Evolutionary conservation across 1,140 invertebrate genomes (phyloP).

Genomic region (Kradibia gibbosae): DNA sequence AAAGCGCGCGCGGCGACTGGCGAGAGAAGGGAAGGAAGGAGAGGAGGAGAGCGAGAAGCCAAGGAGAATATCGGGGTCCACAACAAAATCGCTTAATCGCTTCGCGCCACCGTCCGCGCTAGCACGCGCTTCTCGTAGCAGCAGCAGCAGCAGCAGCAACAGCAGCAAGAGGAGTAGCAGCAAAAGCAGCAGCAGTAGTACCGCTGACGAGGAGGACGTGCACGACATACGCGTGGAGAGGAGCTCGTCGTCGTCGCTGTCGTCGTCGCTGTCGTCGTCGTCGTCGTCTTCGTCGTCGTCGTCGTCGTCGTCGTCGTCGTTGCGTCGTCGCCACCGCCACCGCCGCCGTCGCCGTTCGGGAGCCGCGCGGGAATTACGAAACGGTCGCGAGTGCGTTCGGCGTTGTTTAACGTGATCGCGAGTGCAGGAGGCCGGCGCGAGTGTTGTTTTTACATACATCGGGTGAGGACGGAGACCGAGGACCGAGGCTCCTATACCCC

Average conservation of each 20-base stretch:
- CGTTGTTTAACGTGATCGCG: no score
- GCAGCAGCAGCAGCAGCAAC: background rate
- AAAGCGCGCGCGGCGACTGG: slow-evolving; percentile 61
- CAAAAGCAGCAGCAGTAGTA: background rate
- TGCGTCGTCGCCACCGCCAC: background rate
- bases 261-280: background rate
- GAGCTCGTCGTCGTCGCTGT: background rate
- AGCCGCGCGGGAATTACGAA: background rate
- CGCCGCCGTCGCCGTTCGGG: background rate
- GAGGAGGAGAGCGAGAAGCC: slow-evolving; percentile 54
- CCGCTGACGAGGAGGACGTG: background rate
- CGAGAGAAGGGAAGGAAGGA: slow-evolving; percentile 64
- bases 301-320: no score
- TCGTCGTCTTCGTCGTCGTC: no score
- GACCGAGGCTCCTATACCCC: background rate
- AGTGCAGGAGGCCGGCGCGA: background rate
- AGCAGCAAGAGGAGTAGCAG: background rate
- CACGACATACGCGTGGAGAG: background rate
- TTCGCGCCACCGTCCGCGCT: slow-evolving; percentile 70
- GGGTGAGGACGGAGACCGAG: background rate
- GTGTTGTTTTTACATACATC: background rate
- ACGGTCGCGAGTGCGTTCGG: background rate
- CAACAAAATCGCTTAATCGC: slow-evolving; percentile 76
- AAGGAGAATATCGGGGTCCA: slow-evolving; percentile 72
- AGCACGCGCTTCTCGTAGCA: slow-evolving; percentile 24